These are phyloP conservation scores for Polylopha cassiicola DNA, from an alignment of 2,888 invertebrate genomes.

Conservation along the genomic window DNA sequence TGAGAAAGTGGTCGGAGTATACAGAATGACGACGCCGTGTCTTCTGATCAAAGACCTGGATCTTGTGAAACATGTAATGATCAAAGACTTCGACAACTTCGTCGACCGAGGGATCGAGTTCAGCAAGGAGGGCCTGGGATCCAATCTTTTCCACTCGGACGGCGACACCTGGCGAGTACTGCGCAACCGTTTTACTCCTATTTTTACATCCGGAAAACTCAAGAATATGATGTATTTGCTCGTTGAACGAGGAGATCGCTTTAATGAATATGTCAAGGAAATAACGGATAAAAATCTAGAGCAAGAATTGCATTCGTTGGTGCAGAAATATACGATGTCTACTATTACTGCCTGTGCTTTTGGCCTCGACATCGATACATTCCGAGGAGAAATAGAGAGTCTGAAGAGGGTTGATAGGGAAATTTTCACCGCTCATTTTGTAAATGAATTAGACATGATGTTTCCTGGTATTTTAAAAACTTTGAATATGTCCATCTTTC, in stretches of 20 bases:
- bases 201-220: slow-evolving; percentile 21
- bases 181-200: slow-evolving; percentile 20
- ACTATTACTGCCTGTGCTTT: slow-evolving; percentile 36
- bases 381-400: background rate
- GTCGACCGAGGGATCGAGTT: slow-evolving; percentile 8
- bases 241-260: slow-evolving; percentile 4
- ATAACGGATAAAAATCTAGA: slow-evolving; percentile 24
- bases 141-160: slow-evolving; percentile 8
- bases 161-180: slow-evolving; percentile 20
- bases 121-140: slow-evolving; percentile 11
- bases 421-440: background rate
- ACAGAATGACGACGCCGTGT: slow-evolving; percentile 16
- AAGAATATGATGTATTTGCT: slow-evolving; percentile 19
- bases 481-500: slow-evolving; percentile 35
- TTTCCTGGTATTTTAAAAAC: slow-evolving; percentile 40
- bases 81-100: slow-evolving; percentile 14
- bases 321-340: slow-evolving; percentile 38
- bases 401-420: slow-evolving; percentile 2
- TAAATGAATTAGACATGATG: slow-evolving; percentile 32
- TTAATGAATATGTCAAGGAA: slow-evolving; percentile 1
- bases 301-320: slow-evolving; percentile 32
- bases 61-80: slow-evolving; percentile 8
- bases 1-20: slow-evolving; percentile 28
- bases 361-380: slow-evolving; percentile 35
- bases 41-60: slow-evolving; percentile 20